Evolutionary conservation across 1,140 invertebrate species (phyloP), one percentile per base, ranked within the genome.

Genomic region (Eubasilissa regina): DNA sequence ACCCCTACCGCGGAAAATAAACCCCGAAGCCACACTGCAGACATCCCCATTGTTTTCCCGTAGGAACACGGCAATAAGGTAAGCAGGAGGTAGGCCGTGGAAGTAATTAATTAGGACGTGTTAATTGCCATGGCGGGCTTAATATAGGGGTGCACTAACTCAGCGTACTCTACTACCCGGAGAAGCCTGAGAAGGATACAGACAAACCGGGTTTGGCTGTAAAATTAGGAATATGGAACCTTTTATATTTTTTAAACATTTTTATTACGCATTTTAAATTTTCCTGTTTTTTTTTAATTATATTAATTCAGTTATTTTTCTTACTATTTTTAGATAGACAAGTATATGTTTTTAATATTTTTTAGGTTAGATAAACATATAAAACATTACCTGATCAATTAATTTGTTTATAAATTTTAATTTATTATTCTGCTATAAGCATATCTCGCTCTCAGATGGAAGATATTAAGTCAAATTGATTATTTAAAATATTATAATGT

Each of bases 91-190:
- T 21, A 47, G 58, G 74, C 73, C 43, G 66, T 70, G 70, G 78
- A 43, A 58, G 66, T 82, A 82, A 82, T 82, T 82, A 82, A 80
- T 82, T 80, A 82, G 68, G 81, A 82, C 81, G 81, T 82, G 81
- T 82, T 82, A 82, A 82, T 82, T 80, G 81, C 78, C 73, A 47
- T 48, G 75, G 77, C 75, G 76, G 66, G 78, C 77, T 78, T 77
- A 76, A 77, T 81, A 78, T 78, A 81, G 74, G 75, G 75, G 58
- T 11, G 25, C 45, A 25, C 75, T 74, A 74, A 55, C 70, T 74
- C 35, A 74, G 15, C 25, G 10, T 12, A 21, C 48, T 53, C 35
- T 75, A 25, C 15, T 17, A 51, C 25, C 48, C 62, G 44, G 53
- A 19, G 58, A 35, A 35, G 55, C 47, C 25, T 35, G 53, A 11